Percentiles rank a stretch among this genome's conserved stretches.
phyloP scores from a whole-genome alignment of 2,113 vertebrate genomes.

The Labrus mixtus region DNA sequence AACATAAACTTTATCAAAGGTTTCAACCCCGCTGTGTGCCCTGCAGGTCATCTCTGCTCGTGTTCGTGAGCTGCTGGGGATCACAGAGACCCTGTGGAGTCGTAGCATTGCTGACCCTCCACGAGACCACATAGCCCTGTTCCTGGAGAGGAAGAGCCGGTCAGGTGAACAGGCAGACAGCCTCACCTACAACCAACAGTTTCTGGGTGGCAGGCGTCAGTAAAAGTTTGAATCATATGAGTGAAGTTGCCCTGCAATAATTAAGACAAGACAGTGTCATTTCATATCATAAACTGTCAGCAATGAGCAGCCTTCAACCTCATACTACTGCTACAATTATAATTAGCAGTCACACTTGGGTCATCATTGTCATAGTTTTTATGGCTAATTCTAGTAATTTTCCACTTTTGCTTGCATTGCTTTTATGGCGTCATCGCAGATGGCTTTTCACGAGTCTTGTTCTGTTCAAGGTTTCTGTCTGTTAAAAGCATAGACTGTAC shows the following conservation, averaged over 20 bases:
- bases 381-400: background rate
- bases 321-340: background rate
- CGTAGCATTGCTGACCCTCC: slow-evolving; percentile 85
- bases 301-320: background rate
- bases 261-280: slow-evolving; percentile 49
- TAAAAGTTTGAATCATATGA: slow-evolving; percentile 31
- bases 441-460: background rate
- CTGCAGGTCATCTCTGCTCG: slow-evolving; percentile 86
- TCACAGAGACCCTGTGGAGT: slow-evolving; percentile 85
- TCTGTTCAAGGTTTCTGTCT: background rate
- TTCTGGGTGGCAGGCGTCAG: slow-evolving; percentile 75
- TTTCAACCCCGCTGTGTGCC: slow-evolving; percentile 42
- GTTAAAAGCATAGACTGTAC: no score
- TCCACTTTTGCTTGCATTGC: background rate
- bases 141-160: slow-evolving; percentile 87
- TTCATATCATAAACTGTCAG: slow-evolving; percentile 46
- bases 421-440: background rate
- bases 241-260: slow-evolving; percentile 26
- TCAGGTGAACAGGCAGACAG: slow-evolving; percentile 83
- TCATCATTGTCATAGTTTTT: background rate
- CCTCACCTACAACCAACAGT: slow-evolving; percentile 79
- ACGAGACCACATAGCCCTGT: slow-evolving; percentile 85
- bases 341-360: no score
- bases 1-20: slow-evolving; percentile 52
- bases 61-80: slow-evolving; percentile 84